Conservation (phyloP, 1,140 invertebrate genomes). For the Eupristina koningsbergeri region DNA sequence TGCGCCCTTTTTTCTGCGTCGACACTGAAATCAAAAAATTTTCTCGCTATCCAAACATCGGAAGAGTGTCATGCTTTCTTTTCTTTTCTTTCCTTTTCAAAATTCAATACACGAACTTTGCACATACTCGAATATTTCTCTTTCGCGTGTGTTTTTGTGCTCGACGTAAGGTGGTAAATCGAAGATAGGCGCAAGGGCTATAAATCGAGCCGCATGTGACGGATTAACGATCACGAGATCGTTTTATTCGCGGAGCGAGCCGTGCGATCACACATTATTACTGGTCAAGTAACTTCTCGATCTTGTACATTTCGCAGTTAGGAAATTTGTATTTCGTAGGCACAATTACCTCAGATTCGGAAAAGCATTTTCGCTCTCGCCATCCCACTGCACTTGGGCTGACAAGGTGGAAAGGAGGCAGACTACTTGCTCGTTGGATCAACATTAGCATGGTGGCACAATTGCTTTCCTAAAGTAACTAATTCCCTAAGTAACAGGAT, state of each 20-base stretch:
- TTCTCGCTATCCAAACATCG: neutral
- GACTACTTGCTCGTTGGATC: too few species aligned
- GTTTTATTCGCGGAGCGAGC: constrained; percentile 17
- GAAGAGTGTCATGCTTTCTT: neutral
- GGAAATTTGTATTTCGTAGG: constrained; percentile 1
- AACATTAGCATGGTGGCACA: too few species aligned
- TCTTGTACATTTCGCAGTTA: neutral
- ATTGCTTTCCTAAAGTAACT: too few species aligned
- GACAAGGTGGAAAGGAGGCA: too few species aligned
- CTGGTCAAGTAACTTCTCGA: neutral
- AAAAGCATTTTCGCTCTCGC: neutral
- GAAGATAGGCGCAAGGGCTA: neutral
- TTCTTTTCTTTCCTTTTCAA: neutral
- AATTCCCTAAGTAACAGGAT: too few species aligned
- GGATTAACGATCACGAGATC: constrained; percentile 36
- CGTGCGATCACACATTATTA: constrained; percentile 15
- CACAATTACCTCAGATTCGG: neutral
- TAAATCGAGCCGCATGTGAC: constrained; percentile 37
- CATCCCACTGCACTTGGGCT: neutral
- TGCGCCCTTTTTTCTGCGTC: neutral
- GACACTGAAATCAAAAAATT: neutral
- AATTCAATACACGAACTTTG: constrained; percentile 1
- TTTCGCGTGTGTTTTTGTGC: neutral
- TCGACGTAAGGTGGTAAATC: neutral
- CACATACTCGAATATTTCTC: neutral